Base-by-base conservation (phyloP, 2,113 vertebrate genomes). In the Caranx ignobilis region DNA sequence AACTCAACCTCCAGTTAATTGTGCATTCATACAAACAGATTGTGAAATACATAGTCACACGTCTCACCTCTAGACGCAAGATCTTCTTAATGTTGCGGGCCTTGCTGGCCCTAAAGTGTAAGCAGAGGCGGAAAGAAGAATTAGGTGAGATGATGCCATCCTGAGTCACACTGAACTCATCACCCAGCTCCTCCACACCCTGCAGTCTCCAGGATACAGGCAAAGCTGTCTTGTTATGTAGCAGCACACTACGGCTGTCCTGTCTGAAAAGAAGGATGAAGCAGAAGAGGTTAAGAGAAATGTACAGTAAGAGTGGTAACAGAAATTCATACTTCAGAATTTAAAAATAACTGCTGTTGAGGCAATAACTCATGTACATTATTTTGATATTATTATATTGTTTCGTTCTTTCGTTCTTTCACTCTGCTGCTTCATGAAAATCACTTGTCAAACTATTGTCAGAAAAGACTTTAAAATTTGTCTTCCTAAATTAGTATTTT, bases 121-220 rank as follows among this genome's bases (percentile, higher is more conserved):
- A 19, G 0, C 81, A 87, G 71, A 99, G 66, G 3, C 26, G 18
- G 2, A 93, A 89, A 31, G 96, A 95, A 0, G 87, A 73, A n/a
- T 71, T 52, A 0, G 97, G 73, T 11, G 64, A 83, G 48, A 99
- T 37, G 5, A 79, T 47, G 10, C 97, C 97, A 3, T 93, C 83
- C 68, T 94, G 83, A 0, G 96, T 95, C 43, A 96, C 32, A 0
- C 82, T 89, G 81, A 99, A 97, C 67, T 96, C 95, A 1, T 96
- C 96, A 0, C 95, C 95, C 0, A 99, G 84, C 57, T 94, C 94
- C 67, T 97, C 96, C 84, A 97, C 65, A 15, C 95, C 96, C 10
- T 75, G 93, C 70, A 99, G 78, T 21, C 90, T 87, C 98, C 98
- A 99, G 43, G 91, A 95, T 1, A 95, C 90, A 0, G 96, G 94